Percentiles rank a stretch among this genome's conserved stretches.
phyloP scores from a whole-genome alignment of 2,113 vertebrate species.

The Anolis sagrei region DNA sequence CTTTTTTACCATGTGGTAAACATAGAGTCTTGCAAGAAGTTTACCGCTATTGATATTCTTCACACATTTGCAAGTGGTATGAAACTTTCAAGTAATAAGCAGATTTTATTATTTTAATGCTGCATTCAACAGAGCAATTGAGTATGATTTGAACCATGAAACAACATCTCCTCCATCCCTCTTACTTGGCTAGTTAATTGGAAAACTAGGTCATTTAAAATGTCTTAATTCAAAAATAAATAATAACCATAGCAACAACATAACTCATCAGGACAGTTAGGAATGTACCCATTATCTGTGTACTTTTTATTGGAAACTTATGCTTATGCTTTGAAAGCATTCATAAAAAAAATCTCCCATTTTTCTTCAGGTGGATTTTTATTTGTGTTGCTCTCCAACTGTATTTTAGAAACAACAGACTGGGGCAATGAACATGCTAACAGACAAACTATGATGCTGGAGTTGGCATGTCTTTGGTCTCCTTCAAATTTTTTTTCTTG shows the following conservation, averaged over 20 bases:
- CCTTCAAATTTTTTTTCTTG: background rate
- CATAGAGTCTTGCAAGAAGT: background rate
- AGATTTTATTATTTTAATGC: conserved; percentile 8
- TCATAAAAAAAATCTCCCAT: background rate
- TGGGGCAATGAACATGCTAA: background rate
- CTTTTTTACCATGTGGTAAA: background rate
- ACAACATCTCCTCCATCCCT: conserved; percentile 30
- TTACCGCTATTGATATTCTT: conserved; percentile 39
- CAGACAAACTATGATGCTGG: background rate
- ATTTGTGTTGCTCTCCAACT: background rate
- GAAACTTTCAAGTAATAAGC: conserved; percentile 25
- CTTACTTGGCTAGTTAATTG: conserved; percentile 44
- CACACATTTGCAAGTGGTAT: conserved; percentile 3
- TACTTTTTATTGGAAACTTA: conserved; percentile 24
- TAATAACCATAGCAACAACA: conserved; percentile 35
- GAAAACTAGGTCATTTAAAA: conserved; percentile 50
- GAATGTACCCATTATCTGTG: background rate
- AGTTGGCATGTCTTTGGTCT: conserved; percentile 9
- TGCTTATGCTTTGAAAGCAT: background rate
- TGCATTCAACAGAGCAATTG: conserved; percentile 28
- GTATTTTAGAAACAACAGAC: background rate
- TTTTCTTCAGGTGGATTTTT: background rate
- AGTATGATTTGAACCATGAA: conserved; percentile 31
- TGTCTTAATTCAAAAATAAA: conserved; percentile 38
- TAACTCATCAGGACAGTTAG: conserved; percentile 21